Evolutionary conservation across 2,113 vertebrate genomes (phyloP).

Genomic region (Sapayoa aenigma): DNA sequence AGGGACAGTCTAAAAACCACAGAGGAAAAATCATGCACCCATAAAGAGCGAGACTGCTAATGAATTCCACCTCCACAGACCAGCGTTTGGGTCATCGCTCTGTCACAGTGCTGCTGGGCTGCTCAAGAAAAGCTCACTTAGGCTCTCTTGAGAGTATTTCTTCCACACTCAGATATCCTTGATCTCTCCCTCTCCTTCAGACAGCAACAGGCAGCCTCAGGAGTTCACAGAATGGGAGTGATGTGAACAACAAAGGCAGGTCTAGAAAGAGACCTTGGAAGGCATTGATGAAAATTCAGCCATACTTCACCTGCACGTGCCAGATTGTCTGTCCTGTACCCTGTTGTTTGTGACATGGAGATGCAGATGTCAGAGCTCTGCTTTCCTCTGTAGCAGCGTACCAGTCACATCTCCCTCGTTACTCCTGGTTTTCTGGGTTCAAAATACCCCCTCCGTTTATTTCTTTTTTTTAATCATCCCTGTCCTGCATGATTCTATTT

Average conservation of each 20-base stretch:
- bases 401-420: background rate
- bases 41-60: background rate
- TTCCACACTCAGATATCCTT: background rate
- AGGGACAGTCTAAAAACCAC: background rate
- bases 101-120: fast-evolving
- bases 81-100: background rate
- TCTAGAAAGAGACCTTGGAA: background rate
- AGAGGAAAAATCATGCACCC: background rate
- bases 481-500: background rate
- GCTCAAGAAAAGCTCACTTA: background rate
- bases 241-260: background rate
- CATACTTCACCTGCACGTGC: fast-evolving
- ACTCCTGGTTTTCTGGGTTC: background rate
- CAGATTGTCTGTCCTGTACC: background rate
- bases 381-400: background rate
- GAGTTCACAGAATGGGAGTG: background rate
- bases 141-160: background rate
- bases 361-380: fast-evolving
- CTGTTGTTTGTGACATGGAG: background rate
- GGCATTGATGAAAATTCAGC: background rate
- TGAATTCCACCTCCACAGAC: background rate
- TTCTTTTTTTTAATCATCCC: background rate
- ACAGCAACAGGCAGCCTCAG: background rate
- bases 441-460: background rate
- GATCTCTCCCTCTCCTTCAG: background rate